These are phyloP conservation scores for Camelus bactrianus DNA, from an alignment of 2,113 vertebrate species.

Conservation along the genomic window DNA sequence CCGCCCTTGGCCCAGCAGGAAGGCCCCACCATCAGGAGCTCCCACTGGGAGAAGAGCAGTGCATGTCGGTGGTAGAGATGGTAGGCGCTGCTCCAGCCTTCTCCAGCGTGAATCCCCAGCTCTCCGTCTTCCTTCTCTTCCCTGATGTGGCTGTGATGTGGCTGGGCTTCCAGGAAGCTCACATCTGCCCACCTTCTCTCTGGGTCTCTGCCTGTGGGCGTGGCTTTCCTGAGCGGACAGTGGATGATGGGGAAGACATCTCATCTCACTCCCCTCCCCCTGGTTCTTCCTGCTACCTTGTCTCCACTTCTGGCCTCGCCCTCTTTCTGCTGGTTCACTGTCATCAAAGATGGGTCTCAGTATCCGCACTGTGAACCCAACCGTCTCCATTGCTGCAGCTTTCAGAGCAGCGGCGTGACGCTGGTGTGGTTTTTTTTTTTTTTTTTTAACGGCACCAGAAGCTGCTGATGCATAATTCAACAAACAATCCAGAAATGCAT, in stretches of 20 bases:
- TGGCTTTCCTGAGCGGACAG: not conserved
- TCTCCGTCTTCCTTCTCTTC: not conserved
- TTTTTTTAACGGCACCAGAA: conserved; percentile 44
- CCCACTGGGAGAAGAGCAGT: not conserved
- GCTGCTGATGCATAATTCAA: conserved; percentile 79
- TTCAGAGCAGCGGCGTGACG: conserved; percentile 17
- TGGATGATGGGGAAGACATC: not conserved
- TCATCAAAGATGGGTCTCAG: conserved; percentile 20
- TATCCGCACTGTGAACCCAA: conserved; percentile 57
- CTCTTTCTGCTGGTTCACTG: not conserved
- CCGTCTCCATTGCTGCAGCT: conserved; percentile 54
- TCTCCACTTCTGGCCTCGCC: not conserved
- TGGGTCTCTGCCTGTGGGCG: not conserved
- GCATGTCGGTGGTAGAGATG: accelerated
- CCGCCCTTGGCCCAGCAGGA: not conserved
- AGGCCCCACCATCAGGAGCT: not conserved
- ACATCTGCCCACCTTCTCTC: too few species aligned
- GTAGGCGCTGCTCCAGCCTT: not conserved
- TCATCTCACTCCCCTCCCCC: accelerated
- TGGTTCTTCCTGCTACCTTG: not conserved
- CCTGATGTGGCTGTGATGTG: accelerated
- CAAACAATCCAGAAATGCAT: conserved; percentile 69
- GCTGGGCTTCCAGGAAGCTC: not conserved
- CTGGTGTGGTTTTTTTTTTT: not conserved
- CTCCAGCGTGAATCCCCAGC: not conserved